Conservation (phyloP, 2,888 invertebrate genomes). For the Patella pellucida region DNA sequence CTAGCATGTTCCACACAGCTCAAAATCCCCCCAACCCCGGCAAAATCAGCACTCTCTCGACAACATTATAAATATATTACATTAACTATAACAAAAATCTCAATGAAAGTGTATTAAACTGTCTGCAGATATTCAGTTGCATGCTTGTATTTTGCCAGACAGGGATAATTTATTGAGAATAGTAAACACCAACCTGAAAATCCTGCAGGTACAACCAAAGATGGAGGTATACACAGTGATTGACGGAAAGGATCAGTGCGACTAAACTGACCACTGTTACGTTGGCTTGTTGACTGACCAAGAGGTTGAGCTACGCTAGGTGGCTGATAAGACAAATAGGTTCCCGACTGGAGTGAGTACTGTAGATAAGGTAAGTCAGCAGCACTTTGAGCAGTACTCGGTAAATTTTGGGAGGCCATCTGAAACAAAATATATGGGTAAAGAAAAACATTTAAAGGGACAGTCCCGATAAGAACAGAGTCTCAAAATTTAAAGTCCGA, state of each 20-base stretch:
- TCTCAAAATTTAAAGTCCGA: too few relatives aligned
- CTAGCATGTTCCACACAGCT: too few relatives aligned
- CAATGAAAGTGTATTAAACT: too few relatives aligned
- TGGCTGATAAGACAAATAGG: constrained; percentile 69
- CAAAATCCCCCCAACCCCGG: too few relatives aligned
- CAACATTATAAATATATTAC: too few relatives aligned
- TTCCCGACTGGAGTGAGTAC: constrained; percentile 82
- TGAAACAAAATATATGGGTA: constrained; percentile 18
- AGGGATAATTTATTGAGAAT: not conserved
- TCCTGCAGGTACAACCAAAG: constrained; percentile 85
- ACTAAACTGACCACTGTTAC: constrained; percentile 63
- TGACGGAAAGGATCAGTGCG: constrained; percentile 84
- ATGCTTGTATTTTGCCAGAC: too few relatives aligned
- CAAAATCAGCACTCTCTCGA: too few relatives aligned
- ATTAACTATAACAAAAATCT: too few relatives aligned
- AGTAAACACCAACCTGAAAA: constrained; percentile 77
- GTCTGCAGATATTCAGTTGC: too few relatives aligned
- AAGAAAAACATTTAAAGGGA: too few relatives aligned
- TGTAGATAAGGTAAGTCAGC: constrained; percentile 72
- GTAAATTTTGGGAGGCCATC: constrained; percentile 48
- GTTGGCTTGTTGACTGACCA: constrained; percentile 66
- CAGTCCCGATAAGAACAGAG: too few relatives aligned
- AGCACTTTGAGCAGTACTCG: constrained; percentile 40
- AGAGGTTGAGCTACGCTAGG: constrained; percentile 59
- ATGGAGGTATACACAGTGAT: constrained; percentile 88